Evolutionary conservation across 2,113 vertebrate genomes (phyloP), one percentile per base, ranked within the genome.

Genomic region (Uropsilus gracilis): DNA sequence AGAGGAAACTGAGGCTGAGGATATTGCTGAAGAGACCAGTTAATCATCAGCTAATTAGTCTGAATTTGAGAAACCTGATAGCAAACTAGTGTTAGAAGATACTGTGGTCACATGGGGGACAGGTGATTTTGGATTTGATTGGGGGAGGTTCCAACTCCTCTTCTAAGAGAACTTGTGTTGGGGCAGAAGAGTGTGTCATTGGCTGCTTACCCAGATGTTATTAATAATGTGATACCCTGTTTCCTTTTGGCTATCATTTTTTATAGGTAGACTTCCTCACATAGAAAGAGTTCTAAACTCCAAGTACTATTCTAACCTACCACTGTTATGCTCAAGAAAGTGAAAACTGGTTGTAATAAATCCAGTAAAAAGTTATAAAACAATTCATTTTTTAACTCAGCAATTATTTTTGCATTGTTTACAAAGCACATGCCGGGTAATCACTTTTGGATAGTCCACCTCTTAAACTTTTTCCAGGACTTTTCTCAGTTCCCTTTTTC

Each of bases 341-440:
- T 46, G 32, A 88, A 89, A 85, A 48, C 37, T n/a, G n/a, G n/a
- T n/a, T n/a, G n/a, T n/a, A n/a, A n/a, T 50, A 82, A 94, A 55
- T 34, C 75, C 14, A 73, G 61, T 17, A 81, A 91, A 77, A 71
- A 71, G 6, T n/a, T n/a, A n/a, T n/a, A n/a, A n/a, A n/a, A n/a
- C n/a, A n/a, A n/a, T n/a, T n/a, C n/a, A n/a, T n/a, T n/a, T n/a
- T n/a, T n/a, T n/a, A n/a, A n/a, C n/a, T n/a, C n/a, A n/a, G n/a
- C n/a, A n/a, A n/a, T n/a, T n/a, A n/a, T n/a, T n/a, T n/a, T n/a
- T n/a, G n/a, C n/a, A n/a, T n/a, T 46, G 11, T 77, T 86, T 50
- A 72, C 17, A 86, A 77, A 91, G 50, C 57, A 50, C 4, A 66
- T 16, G 8, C 17, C 39, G n/a, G 61, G 53, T 78, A 76, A 53